These are phyloP conservation scores for Eurytoma californica DNA, from an alignment of 2,888 invertebrate species.

Conservation along the genomic window DNA sequence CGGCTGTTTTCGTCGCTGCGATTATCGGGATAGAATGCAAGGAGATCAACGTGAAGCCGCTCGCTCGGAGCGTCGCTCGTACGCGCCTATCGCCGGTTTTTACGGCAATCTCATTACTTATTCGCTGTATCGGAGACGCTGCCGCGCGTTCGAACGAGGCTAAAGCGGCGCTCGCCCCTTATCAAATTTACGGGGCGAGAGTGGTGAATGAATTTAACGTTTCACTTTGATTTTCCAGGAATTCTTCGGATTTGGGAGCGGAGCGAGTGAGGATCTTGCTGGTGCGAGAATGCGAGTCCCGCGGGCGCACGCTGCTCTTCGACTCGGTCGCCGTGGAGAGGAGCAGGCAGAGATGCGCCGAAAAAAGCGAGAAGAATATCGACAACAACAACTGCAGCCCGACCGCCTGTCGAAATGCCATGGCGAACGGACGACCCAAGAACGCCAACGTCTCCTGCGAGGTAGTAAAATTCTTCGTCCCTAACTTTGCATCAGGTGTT, in stretches of 20 bases:
- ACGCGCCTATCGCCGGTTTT: too few species aligned
- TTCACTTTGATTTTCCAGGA: conserved; percentile 66
- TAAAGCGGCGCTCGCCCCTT: not conserved
- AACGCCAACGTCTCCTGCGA: conserved; percentile 78
- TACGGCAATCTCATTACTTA: too few species aligned
- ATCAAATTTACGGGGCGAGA: not conserved
- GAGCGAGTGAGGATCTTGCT: conserved; percentile 88
- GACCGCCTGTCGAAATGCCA: conserved; percentile 47
- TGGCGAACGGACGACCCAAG: conserved; percentile 2
- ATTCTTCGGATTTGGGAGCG: conserved; percentile 81
- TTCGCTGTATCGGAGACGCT: too few species aligned
- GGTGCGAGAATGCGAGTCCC: conserved; percentile 90
- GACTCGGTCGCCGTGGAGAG: conserved; percentile 82
- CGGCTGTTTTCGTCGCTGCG: too few species aligned
- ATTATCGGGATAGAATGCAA: too few species aligned
- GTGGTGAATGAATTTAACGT: not conserved
- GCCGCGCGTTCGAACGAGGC: not conserved
- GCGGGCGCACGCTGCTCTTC: conserved; percentile 87
- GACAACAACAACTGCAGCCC: conserved; percentile 54
- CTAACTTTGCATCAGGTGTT: too few species aligned
- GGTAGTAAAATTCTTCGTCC: conserved; percentile 73
- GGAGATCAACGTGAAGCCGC: not conserved
- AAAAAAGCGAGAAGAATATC: not conserved
- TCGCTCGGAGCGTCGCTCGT: too few species aligned
- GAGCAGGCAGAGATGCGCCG: not conserved